A percentile compares a stretch with the other conserved stretches of the same genome.
These are phyloP conservation scores for Plecotus auritus DNA, from an alignment of 2,113 vertebrate species.

Conservation along the genomic window DNA sequence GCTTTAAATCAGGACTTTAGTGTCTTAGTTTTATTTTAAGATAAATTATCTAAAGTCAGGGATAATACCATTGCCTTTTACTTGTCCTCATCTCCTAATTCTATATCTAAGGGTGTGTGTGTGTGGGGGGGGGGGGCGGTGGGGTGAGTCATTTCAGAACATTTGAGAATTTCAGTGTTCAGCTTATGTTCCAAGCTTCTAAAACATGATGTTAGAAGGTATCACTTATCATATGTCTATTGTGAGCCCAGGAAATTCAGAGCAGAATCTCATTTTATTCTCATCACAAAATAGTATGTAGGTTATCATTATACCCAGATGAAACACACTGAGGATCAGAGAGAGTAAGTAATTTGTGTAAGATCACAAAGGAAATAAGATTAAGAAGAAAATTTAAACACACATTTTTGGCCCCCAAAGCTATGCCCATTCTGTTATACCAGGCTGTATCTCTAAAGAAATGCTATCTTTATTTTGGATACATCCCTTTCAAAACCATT, in stretches of 20 bases:
- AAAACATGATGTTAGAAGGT: not conserved
- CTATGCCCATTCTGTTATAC: not conserved
- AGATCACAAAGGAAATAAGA: not conserved
- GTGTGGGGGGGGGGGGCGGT: not conserved
- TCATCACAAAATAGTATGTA: not conserved
- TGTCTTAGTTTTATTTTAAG: not conserved
- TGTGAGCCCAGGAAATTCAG: not conserved
- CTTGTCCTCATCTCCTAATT: not conserved
- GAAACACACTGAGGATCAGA: not conserved
- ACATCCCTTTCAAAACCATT: not conserved
- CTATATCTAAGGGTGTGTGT: not conserved
- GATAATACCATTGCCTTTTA: not conserved
- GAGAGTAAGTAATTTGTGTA: not conserved
- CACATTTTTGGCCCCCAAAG: not conserved
- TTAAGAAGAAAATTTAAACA: not conserved
- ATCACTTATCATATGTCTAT: not conserved
- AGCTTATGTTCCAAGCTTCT: not conserved
- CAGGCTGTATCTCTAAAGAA: not conserved
- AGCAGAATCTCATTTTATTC: not conserved
- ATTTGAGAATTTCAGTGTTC: not conserved
- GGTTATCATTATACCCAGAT: not conserved
- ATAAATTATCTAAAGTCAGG: not conserved
- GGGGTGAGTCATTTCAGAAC: slow-evolving; percentile 5
- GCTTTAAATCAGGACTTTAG: not conserved
- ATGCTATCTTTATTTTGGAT: not conserved